These are phyloP conservation scores for Sminthopsis crassicaudata DNA, from an alignment of 2,113 vertebrate genomes.

Conservation along the genomic window DNA sequence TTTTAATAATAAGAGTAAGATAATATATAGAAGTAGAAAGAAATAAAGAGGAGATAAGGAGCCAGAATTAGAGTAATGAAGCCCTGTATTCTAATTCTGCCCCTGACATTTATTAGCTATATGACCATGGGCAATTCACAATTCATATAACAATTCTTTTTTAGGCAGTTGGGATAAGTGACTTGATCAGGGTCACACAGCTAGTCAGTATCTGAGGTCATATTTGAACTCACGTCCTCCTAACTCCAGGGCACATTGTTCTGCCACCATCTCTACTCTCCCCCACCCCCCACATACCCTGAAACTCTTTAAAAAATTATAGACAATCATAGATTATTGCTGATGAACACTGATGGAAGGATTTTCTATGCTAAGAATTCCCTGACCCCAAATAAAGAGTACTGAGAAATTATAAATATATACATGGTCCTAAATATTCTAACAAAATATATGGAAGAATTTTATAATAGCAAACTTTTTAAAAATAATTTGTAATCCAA, in stretches of 20 bases:
- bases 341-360: background rate
- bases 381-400: background rate
- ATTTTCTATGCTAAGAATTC: background rate
- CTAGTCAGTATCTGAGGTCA: background rate
- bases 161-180: background rate
- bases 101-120: background rate
- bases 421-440: background rate
- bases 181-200: background rate
- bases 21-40: background rate
- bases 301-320: background rate
- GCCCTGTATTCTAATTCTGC: background rate
- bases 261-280: background rate
- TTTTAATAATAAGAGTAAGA: background rate
- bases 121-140: background rate
- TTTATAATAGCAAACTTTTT: background rate
- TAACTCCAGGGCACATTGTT: background rate
- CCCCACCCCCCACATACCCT: no score
- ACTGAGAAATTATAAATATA: background rate
- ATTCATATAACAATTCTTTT: background rate
- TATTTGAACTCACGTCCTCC: background rate
- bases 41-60: background rate
- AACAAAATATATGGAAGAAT: background rate
- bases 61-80: background rate
- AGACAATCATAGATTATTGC: background rate
- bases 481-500: background rate